Base-by-base conservation (phyloP, 2,797 vertebrate genomes). In the Artibeus lituratus region DNA sequence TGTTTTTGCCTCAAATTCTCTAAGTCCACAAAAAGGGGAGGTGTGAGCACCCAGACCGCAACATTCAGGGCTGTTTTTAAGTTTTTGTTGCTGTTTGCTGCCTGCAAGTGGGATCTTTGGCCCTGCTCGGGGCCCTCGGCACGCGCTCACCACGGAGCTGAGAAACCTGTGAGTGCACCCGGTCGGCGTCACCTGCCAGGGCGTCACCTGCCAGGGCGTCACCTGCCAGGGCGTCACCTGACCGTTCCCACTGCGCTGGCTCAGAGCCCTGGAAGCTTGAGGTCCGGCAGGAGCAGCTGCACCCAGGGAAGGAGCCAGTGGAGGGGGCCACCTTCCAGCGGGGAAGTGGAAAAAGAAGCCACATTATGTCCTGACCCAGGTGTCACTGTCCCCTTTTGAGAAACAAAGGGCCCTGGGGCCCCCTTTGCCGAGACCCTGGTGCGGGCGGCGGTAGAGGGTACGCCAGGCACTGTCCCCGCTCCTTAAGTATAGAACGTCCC, bases 91-190 rank as follows among this genome's bases (percentile, higher is more conserved):
- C 57, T 10, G 24, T 51, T 67, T 35, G 29, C 32, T 1, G 8
- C 37, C n/a, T 18, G 57, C 44, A 2, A 2, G 37, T 5, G n/a
- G 37, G 7, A 18, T 6, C 29, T 19, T 19, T 42, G 6, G 24
- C 26, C 22, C 26, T 29, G 39, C 24, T 15, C 35, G 19, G 10
- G 35, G 37, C 37, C 26, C 2, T 2, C 16, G 10, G 76, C 12
- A 21, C 2, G 44, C 1, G 8, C 81, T 18, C 9, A 3, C 6
- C 5, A 12, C 5, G 10, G 22, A 2, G 2, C 19, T 9, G 42
- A 0, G 5, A n/a, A 62, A 39, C 0, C 44, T 8, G 37, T 1
- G 18, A n/a, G 37, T 0, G 3, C 47, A 24, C 5, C 3, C 32
- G 3, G 21, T 0, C 0, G 42, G 24, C 8, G 39, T 1, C 11